Conservation (phyloP, 1,140 invertebrate species). For the Ooceraea biroi region DNA sequence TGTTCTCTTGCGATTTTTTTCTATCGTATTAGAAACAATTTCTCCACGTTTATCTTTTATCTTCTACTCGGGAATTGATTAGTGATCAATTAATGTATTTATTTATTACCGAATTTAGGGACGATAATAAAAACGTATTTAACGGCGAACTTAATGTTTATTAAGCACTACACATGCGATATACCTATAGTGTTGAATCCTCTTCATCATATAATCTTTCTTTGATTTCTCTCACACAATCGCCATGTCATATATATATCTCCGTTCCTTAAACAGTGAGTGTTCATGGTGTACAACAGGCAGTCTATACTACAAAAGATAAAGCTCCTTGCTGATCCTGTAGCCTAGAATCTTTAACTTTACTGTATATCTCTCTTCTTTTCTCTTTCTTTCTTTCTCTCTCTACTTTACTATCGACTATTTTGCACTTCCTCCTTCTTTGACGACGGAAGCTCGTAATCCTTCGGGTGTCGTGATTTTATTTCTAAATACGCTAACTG, state of each 20-base stretch:
- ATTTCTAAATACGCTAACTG: constrained; percentile 29
- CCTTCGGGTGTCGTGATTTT: constrained; percentile 22
- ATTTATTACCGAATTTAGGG: constrained; percentile 27
- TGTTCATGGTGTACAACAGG: constrained; percentile 56
- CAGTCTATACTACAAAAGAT: constrained; percentile 40
- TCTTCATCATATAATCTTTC: constrained; percentile 49
- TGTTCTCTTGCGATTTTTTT: no score
- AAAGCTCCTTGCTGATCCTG: constrained; percentile 51
- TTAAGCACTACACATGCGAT: constrained; percentile 53
- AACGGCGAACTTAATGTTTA: constrained; percentile 48
- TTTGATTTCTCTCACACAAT: constrained; percentile 7
- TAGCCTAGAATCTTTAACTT: constrained; percentile 50
- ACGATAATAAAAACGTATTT: constrained; percentile 24
- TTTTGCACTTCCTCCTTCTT: constrained; percentile 49
- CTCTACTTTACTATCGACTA: constrained; percentile 47
- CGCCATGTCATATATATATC: constrained; percentile 28
- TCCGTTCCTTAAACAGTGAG: not conserved
- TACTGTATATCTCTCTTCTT: constrained; percentile 9
- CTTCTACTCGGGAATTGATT: constrained; percentile 36
- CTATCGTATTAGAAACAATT: no score
- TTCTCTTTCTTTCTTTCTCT: no score
- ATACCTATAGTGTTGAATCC: constrained; percentile 38
- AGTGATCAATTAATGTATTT: constrained; percentile 34
- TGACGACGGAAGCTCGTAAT: constrained; percentile 46
- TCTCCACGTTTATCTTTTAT: constrained; percentile 2